These are phyloP conservation scores for Sylvicola cinctus DNA, from an alignment of 2,888 invertebrate genomes.

Conservation along the genomic window DNA sequence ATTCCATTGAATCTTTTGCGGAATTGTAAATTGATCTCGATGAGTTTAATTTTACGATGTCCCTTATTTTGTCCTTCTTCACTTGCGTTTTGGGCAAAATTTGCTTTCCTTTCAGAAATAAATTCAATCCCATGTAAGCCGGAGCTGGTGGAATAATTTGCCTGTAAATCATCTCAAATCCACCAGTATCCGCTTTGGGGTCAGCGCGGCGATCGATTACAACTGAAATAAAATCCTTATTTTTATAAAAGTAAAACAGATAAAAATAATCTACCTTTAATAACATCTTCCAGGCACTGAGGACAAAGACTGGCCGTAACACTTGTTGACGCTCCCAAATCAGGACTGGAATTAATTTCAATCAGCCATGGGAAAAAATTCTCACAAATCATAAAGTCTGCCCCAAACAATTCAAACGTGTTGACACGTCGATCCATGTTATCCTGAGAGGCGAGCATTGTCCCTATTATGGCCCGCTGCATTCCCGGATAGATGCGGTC, in stretches of 20 bases:
- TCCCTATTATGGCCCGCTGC: constrained; percentile 51
- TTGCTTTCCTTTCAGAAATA: constrained; percentile 23
- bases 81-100: no score
- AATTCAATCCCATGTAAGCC: constrained; percentile 47
- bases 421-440: constrained; percentile 57
- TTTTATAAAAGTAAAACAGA: neutral
- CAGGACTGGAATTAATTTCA: constrained; percentile 87
- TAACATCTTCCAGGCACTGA: constrained; percentile 70
- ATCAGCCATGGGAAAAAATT: constrained; percentile 80
- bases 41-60: no score
- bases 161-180: constrained; percentile 59
- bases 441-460: constrained; percentile 72
- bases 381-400: constrained; percentile 85
- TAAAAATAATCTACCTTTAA: constrained; percentile 52
- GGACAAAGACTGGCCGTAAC: constrained; percentile 74
- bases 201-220: constrained; percentile 52
- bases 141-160: constrained; percentile 59
- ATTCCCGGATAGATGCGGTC: constrained; percentile 76
- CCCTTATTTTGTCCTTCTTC: no score
- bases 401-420: constrained; percentile 85
- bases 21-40: no score
- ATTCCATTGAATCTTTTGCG: no score
- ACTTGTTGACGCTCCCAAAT: constrained; percentile 75
- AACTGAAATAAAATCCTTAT: constrained; percentile 30
- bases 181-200: constrained; percentile 56